A percentile compares a stretch with the other conserved stretches of the same genome.
phyloP scores from a whole-genome alignment of 2,888 invertebrate species.

The Cephalotes varians region DNA sequence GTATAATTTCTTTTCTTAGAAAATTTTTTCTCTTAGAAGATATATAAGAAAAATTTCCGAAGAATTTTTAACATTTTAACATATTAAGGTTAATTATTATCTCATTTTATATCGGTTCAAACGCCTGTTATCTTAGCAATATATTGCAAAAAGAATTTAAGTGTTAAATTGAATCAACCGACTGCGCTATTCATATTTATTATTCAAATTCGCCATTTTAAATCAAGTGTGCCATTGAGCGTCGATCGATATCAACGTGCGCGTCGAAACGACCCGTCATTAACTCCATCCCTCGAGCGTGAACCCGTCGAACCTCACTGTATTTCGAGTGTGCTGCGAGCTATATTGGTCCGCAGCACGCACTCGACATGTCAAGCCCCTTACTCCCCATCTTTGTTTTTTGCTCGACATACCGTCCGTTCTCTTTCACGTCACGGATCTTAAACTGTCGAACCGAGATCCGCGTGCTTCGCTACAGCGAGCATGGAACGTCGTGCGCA shows the following conservation, averaged over 20 bases:
- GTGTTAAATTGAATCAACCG: neutral
- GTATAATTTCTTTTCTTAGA: too few relatives aligned
- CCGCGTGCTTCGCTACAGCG: slow-evolving; percentile 19
- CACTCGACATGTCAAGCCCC: slow-evolving; percentile 49
- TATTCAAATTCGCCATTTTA: slow-evolving; percentile 39
- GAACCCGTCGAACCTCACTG: slow-evolving; percentile 66
- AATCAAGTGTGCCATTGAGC: slow-evolving; percentile 19
- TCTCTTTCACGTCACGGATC: slow-evolving; percentile 28
- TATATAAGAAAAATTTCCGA: neutral
- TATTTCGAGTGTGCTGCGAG: slow-evolving; percentile 63
- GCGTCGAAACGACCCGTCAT: slow-evolving; percentile 60
- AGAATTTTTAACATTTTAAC: slow-evolving; percentile 1
- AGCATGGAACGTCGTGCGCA: slow-evolving; percentile 20
- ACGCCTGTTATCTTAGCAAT: neutral
- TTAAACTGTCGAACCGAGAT: slow-evolving; percentile 41
- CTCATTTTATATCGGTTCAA: neutral
- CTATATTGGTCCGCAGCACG: slow-evolving; percentile 61
- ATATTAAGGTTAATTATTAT: neutral
- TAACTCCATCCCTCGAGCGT: slow-evolving; percentile 73
- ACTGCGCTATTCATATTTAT: slow-evolving; percentile 35
- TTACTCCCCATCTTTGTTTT: slow-evolving; percentile 36
- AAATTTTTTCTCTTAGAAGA: neutral
- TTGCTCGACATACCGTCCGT: slow-evolving; percentile 23
- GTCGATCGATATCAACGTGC: slow-evolving; percentile 29
- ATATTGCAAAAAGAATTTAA: slow-evolving; percentile 19